phyloP scores from a whole-genome alignment of 2,113 vertebrate genomes.

The Pachyramphus minor region DNA sequence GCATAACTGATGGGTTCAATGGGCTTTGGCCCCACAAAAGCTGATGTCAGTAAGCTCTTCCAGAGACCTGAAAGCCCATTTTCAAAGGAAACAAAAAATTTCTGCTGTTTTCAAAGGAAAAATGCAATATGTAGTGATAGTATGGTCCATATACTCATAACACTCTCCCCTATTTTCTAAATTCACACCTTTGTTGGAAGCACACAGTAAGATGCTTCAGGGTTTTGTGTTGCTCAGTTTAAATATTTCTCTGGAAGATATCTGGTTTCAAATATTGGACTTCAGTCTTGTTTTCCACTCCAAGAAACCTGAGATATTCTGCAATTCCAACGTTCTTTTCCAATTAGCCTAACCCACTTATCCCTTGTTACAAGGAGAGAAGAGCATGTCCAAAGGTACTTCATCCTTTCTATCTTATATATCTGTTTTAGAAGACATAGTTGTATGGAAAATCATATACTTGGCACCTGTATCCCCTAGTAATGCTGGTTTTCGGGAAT shows the following conservation, averaged over 20 bases:
- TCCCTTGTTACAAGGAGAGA: neutral
- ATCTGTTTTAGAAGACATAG: neutral
- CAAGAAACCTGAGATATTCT: neutral
- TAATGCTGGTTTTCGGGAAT: neutral
- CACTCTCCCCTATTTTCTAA: neutral
- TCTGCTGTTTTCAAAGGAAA: neutral
- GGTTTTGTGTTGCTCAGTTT: neutral
- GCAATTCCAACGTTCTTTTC: neutral
- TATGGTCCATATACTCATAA: neutral
- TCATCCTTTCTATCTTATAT: neutral
- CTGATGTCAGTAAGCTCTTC: neutral
- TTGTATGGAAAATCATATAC: neutral
- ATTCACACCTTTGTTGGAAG: neutral
- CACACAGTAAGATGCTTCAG: neutral
- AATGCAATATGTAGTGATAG: neutral
- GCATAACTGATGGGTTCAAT: neutral
- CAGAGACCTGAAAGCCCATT: neutral
- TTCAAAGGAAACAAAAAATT: neutral
- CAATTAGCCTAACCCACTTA: neutral
- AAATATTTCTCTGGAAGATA: neutral
- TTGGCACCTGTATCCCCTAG: neutral
- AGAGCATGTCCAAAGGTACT: neutral
- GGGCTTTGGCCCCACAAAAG: neutral
- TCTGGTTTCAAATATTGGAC: neutral
- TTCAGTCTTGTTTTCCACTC: neutral